These are phyloP conservation scores for Danaus melanippus DNA, from an alignment of 1,140 invertebrate genomes.

Conservation along the genomic window DNA sequence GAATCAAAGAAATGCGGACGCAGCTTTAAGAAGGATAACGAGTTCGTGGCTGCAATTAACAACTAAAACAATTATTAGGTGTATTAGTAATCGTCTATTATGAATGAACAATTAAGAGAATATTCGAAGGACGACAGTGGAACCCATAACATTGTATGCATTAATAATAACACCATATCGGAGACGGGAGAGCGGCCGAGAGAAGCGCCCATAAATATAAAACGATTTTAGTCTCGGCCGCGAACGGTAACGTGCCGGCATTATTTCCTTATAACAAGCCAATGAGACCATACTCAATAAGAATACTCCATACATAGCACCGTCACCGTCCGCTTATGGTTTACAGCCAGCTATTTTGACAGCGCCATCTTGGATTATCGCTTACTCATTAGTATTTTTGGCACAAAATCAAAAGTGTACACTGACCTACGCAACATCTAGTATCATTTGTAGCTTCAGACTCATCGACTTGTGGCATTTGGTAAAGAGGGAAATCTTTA, in stretches of 20 bases:
- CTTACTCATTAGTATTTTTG: slow-evolving; percentile 44
- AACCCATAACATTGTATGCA: slow-evolving; percentile 10
- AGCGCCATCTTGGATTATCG: slow-evolving; percentile 38
- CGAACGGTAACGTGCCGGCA: slow-evolving; percentile 33
- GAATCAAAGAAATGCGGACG: no score
- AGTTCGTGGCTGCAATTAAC: slow-evolving; percentile 3
- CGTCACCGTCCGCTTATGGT: slow-evolving; percentile 29
- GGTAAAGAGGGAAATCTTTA: no score
- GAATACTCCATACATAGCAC: slow-evolving; percentile 34
- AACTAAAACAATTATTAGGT: background rate
- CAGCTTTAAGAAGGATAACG: background rate
- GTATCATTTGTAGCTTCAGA: background rate
- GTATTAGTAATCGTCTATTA: background rate
- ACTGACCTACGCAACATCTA: slow-evolving; percentile 35
- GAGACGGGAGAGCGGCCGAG: slow-evolving; percentile 21
- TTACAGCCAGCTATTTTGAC: slow-evolving; percentile 30
- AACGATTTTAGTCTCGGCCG: slow-evolving; percentile 40
- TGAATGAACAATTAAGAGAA: no score
- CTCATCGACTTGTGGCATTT: no score
- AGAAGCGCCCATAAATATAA: slow-evolving; percentile 43
- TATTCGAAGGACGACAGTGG: no score
- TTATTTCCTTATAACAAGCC: slow-evolving; percentile 47
- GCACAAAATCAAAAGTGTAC: slow-evolving; percentile 35
- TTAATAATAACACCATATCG: slow-evolving; percentile 43
- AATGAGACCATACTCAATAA: slow-evolving; percentile 46